These are phyloP conservation scores for Gymnopithys bicolor DNA, from an alignment of 2,797 vertebrate species.

Conservation along the genomic window DNA sequence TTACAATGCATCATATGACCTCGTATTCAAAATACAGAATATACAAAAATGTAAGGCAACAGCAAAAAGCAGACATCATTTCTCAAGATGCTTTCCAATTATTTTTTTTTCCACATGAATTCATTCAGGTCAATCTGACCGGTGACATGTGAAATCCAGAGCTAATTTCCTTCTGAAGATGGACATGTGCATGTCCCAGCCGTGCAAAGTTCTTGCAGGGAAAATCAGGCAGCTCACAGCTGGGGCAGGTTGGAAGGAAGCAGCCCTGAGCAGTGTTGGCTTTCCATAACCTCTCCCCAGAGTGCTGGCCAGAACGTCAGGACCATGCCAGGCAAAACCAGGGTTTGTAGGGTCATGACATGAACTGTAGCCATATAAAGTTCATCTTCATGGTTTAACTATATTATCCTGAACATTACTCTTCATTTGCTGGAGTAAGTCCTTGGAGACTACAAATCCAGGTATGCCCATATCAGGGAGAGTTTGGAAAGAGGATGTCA, in stretches of 20 bases:
- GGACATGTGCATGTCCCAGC: background rate
- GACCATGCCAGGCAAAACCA: background rate
- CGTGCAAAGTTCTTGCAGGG: background rate
- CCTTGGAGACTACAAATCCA: background rate
- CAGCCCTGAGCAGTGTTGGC: background rate
- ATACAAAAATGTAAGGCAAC: background rate
- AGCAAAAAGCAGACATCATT: constrained; percentile 12
- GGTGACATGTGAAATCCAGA: background rate
- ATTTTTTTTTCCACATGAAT: background rate
- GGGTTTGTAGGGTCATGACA: background rate
- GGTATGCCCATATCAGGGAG: fast-evolving
- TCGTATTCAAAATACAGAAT: background rate
- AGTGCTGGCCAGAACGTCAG: fast-evolving
- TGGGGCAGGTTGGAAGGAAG: background rate
- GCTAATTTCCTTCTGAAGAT: background rate
- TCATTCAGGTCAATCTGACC: background rate
- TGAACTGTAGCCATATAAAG: background rate
- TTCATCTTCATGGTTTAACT: background rate
- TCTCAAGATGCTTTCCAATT: constrained; percentile 41
- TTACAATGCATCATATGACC: constrained; percentile 40
- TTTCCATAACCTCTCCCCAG: background rate
- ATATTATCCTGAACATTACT: background rate
- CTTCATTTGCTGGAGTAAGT: background rate
- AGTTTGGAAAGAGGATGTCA: background rate
- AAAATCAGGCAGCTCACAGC: background rate